Evolutionary conservation across 2,888 invertebrate species (phyloP).

Genomic region (Drosophila merina): DNA sequence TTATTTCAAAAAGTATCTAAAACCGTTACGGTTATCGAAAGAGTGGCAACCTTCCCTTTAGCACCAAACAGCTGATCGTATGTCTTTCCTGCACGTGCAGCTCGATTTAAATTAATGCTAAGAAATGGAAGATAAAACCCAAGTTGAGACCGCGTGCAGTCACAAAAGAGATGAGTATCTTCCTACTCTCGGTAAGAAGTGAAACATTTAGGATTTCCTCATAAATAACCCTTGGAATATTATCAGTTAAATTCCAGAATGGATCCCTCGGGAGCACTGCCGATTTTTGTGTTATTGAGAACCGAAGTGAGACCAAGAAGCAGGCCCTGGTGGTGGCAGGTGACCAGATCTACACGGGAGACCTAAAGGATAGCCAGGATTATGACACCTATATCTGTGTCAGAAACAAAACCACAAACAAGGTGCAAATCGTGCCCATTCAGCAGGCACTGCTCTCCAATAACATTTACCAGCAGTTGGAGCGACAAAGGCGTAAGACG

Average conservation of each 20-base stretch:
- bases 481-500: conserved; percentile 32
- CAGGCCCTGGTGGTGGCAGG: conserved; percentile 70
- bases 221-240: too few relatives aligned
- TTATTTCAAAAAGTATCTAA: not conserved
- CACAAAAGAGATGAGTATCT: conserved; percentile 37
- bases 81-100: conserved; percentile 58
- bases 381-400: conserved; percentile 80
- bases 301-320: conserved; percentile 31
- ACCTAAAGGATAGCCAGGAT: conserved; percentile 50
- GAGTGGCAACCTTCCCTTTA: not conserved
- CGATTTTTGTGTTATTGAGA: conserved; percentile 57
- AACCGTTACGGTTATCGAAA: not conserved
- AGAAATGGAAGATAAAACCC: conserved; percentile 69
- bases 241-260: conserved; percentile 82
- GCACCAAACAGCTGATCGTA: not conserved
- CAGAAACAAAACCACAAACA: conserved; percentile 78
- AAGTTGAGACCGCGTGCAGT: conserved; percentile 60
- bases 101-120: conserved; percentile 7
- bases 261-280: conserved; percentile 66
- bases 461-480: conserved; percentile 70
- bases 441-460: conserved; percentile 77
- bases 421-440: conserved; percentile 79
- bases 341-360: conserved; percentile 73
- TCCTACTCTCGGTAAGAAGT: conserved; percentile 74
- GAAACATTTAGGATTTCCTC: not conserved